These are phyloP conservation scores for Potamarius usumacintae DNA, from an alignment of 2,113 vertebrate species.

Conservation along the genomic window DNA sequence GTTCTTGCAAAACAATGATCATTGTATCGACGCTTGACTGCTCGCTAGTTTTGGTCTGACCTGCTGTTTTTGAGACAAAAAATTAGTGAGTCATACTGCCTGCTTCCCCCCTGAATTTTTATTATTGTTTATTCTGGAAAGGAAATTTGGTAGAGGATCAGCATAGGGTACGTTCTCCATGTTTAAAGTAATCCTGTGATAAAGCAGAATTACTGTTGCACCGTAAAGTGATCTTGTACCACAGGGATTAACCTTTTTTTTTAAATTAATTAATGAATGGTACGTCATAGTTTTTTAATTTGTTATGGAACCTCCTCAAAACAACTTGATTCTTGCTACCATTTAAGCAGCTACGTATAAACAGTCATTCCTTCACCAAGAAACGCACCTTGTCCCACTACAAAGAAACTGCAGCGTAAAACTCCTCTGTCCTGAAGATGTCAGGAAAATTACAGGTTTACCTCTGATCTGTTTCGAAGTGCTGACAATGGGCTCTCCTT, in stretches of 20 bases:
- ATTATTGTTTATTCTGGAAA: background rate
- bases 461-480: background rate
- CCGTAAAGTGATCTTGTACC: background rate
- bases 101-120: slow-evolving; percentile 23
- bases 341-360: background rate
- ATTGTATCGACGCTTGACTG: background rate
- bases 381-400: background rate
- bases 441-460: background rate
- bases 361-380: background rate
- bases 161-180: background rate
- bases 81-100: background rate
- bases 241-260: background rate
- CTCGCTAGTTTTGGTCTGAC: background rate
- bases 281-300: background rate
- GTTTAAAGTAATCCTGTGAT: background rate
- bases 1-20: background rate
- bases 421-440: background rate
- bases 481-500: background rate
- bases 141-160: background rate
- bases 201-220: background rate
- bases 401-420: background rate
- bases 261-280: background rate
- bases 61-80: background rate
- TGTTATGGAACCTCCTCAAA: background rate
- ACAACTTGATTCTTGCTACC: background rate